Evolutionary conservation across 1,140 invertebrate species (phyloP), one percentile per base, ranked within the genome.

Genomic region (Diorhabda elongata): DNA sequence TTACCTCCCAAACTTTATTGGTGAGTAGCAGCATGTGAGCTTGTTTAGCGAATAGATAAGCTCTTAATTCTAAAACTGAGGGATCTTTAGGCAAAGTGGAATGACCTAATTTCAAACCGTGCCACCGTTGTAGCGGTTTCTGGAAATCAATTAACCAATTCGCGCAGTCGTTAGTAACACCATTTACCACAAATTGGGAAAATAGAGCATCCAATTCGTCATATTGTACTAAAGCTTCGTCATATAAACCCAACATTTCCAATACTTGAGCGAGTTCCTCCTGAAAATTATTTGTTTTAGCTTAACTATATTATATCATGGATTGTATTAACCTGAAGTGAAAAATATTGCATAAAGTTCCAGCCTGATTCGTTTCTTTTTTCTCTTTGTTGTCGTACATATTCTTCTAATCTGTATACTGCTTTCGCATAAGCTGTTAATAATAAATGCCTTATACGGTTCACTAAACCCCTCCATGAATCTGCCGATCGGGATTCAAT

Each of bases 181-280:
- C 94, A 84, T 97, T 97, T 67, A 96, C 88, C 56, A 98, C 89
- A 84, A 97, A 98, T 84, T 98, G 96, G 7, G 96, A 96, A 82
- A 98, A 98, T 62, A 98, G 86, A 65, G 96, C 96, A 86, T 98
- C 96, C 74, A 98, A 83, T 84, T 98, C 96, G 84, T 99, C 96
- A 83, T 98, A 98, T 78, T 98, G 96, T 61, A 98, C 91, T 69
- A 99, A 83, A 42, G 96, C 94, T 84, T 98, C 96, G 75, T 97
- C 95, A 81, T 93, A 90, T 61, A 98, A 83, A 68, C 94, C 94
- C 69, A 99, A 82, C 90, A 97, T 96, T 86, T 97, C 93, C 74
- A 97, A 87, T 69, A 96, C 92, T 84, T 97, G 94, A 63, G 95
- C 96, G 73, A 98, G 85, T 85, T 98, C 94, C 84, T 98, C 96